Percentiles rank a stretch among this genome's conserved stretches.
phyloP scores from a whole-genome alignment of 2,797 vertebrate genomes.

The Gadopsis marmoratus region DNA sequence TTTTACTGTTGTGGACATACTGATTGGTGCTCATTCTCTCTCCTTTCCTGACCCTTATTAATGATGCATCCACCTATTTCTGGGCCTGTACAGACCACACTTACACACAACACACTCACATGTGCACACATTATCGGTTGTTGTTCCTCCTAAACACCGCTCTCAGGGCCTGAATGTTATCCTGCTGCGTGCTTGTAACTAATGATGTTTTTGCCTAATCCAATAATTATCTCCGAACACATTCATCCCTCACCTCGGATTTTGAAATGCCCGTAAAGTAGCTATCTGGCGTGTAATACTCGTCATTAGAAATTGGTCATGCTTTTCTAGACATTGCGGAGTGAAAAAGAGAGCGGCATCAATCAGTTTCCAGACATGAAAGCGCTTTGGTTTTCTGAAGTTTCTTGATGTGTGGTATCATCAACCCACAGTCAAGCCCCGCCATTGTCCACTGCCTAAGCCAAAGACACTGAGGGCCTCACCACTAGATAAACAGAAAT shows the following conservation, averaged over 20 bases:
- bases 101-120: constrained; percentile 5
- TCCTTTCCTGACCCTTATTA: constrained; percentile 55
- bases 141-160: constrained; percentile 22
- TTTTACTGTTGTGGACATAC: constrained; percentile 36
- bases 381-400: constrained; percentile 45
- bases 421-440: constrained; percentile 29
- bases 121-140: constrained; percentile 31
- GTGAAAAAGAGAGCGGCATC: constrained; percentile 40
- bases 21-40: constrained; percentile 36
- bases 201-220: constrained; percentile 39
- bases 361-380: constrained; percentile 51
- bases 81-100: constrained; percentile 1
- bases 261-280: constrained; percentile 30
- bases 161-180: constrained; percentile 27
- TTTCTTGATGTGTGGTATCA: constrained; percentile 50
- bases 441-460: constrained; percentile 51
- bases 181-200: constrained; percentile 34
- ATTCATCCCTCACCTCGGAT: constrained; percentile 27
- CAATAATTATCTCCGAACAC: constrained; percentile 35
- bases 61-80: constrained; percentile 54
- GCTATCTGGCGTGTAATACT: constrained; percentile 11
- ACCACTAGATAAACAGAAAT: constrained; percentile 56
- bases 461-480: constrained; percentile 52
- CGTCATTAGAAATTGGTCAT: constrained; percentile 16
- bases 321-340: constrained; percentile 4